phyloP scores from a whole-genome alignment of 2,797 vertebrate genomes.

The Pogonophryne albipinna region DNA sequence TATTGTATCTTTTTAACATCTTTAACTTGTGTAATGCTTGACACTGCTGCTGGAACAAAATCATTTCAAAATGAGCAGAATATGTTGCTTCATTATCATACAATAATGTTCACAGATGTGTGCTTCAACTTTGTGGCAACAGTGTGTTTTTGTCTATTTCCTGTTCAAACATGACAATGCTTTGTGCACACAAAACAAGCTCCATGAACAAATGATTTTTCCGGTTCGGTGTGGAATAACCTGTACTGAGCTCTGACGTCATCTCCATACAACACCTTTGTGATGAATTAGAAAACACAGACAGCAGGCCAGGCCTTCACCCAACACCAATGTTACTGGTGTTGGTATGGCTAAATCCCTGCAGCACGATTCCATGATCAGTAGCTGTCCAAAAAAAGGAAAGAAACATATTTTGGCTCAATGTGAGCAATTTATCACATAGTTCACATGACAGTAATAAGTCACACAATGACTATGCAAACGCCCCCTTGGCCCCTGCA shows the following conservation, averaged over 20 bases:
- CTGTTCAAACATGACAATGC: neutral
- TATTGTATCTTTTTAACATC: no score
- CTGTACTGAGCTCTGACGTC: slow-evolving; percentile 18
- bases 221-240: slow-evolving; percentile 7
- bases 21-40: no score
- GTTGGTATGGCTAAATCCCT: slow-evolving; percentile 15
- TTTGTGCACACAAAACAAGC: neutral
- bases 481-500: slow-evolving; percentile 36
- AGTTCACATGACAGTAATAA: neutral
- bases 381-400: neutral
- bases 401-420: neutral
- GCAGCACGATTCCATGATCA: neutral
- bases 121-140: no score
- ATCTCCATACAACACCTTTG: slow-evolving; percentile 19
- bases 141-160: no score
- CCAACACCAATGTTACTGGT: slow-evolving; percentile 30
- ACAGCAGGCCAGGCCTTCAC: no score
- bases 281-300: slow-evolving; percentile 24
- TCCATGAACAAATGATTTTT: slow-evolving; percentile 10
- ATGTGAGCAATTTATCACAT: neutral
- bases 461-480: slow-evolving; percentile 15
- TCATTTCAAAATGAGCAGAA: no score
- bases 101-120: no score
- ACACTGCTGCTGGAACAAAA: no score
- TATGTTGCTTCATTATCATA: no score